Base-by-base conservation (phyloP, 1,140 invertebrate genomes). In the Anastatus disparis region DNA sequence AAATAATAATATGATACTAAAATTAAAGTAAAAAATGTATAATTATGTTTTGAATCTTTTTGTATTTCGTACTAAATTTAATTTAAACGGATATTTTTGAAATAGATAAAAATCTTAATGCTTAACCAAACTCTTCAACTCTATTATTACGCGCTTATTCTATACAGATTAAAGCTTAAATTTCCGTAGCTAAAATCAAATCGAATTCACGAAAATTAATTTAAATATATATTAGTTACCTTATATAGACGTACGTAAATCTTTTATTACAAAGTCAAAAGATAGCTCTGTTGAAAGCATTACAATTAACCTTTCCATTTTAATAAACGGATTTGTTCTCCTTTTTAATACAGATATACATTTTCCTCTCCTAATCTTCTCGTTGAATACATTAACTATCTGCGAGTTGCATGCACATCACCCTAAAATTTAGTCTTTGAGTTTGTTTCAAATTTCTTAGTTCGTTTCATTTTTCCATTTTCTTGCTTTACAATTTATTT, bases 291-390 rank as follows among this genome's bases (percentile, higher is more conserved):
- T 35, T 31, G 53, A 24, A 26, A 44, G 53, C 12, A 22, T 13
- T 58, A 67, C 53, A 58, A 59, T 67, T 67, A 67, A 42, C 42
- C 31, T 67, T 13, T 67, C 59, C 53, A 59, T 59, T 67, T 67
- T 67, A 67, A 58, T 58, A 67, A 67, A 59, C 65, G 53, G 42
- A 66, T 66, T n/a, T 66, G 31, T 35, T 2, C 64, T 66, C 7
- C 27, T 24, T n/a, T 17, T n/a, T n/a, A n/a, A n/a, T n/a, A n/a
- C n/a, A n/a, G 50, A 53, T 42, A 29, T 24, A 42, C 17, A 15
- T 4, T 9, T 1, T 7, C 26, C 40, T 31, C 53, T 17, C 31
- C 38, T 17, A n/a, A 24, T 31, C 52, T n/a, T n/a, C n/a, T 24
- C 64, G 29, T 44, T 52, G 64, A 66, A 58, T 67, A 67, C 31